Conservation (phyloP, 1,140 invertebrate species). For the Aphelenchoides fujianensis region DNA sequence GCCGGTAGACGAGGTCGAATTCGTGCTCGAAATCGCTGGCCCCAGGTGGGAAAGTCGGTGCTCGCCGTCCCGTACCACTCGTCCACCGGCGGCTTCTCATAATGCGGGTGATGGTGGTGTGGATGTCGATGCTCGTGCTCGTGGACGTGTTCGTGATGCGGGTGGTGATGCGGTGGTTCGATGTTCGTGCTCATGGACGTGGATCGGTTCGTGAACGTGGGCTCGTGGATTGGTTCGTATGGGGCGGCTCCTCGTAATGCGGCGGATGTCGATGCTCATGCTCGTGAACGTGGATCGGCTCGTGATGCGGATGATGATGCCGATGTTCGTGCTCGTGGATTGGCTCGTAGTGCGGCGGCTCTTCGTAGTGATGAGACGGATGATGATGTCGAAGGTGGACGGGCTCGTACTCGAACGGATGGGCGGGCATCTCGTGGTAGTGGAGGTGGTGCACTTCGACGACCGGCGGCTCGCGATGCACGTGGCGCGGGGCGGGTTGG, state of each 20-base stretch:
- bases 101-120: not conserved
- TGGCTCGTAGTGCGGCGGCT: too few species aligned
- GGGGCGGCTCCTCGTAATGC: too few species aligned
- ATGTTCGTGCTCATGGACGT: not conserved
- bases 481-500: not conserved
- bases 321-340: constrained; percentile 1
- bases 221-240: too few species aligned
- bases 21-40: not conserved
- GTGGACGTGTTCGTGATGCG: not conserved
- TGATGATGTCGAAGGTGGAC: too few species aligned
- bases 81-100: not conserved
- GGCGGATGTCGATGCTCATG: too few species aligned
- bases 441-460: too few species aligned
- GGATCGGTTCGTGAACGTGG: not conserved
- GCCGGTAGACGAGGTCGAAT: not conserved
- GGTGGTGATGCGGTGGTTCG: constrained; percentile 1
- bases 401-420: too few species aligned
- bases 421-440: too few species aligned
- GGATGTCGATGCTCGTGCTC: not conserved
- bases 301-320: not conserved
- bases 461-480: too few species aligned
- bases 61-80: not conserved
- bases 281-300: not conserved
- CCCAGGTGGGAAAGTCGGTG: not conserved
- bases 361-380: too few species aligned